Percentiles rank a stretch among this genome's conserved stretches.
These are phyloP conservation scores for Meles meles DNA, from an alignment of 2,113 vertebrate genomes.

Conservation along the genomic window DNA sequence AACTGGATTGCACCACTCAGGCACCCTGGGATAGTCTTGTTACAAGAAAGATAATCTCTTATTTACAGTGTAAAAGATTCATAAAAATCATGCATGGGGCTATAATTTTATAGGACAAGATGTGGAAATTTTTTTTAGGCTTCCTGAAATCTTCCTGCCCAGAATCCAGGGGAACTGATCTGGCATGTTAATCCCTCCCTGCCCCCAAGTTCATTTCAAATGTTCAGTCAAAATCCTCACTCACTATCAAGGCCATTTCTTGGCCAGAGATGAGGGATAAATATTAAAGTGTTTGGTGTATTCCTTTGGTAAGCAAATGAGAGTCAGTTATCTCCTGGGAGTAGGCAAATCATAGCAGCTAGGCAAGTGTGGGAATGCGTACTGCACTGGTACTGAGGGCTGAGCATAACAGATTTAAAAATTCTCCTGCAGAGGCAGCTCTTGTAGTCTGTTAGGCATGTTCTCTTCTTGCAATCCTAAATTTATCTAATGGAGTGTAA, in stretches of 20 bases:
- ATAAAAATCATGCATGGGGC: background rate
- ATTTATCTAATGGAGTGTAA: constrained; percentile 31
- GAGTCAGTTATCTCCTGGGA: constrained; percentile 33
- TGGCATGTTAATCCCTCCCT: background rate
- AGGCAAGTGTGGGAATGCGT: background rate
- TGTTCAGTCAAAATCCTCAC: constrained; percentile 22
- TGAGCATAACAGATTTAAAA: constrained; percentile 9
- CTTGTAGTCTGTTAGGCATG: background rate
- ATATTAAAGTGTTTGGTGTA: constrained; percentile 38
- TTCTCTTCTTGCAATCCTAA: background rate
- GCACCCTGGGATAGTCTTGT: background rate
- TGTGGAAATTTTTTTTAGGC: background rate
- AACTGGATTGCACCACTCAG: background rate
- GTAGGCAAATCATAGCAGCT: constrained; percentile 28
- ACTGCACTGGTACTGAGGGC: background rate
- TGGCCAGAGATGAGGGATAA: constrained; percentile 18
- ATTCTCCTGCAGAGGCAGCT: background rate
- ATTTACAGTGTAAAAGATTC: background rate
- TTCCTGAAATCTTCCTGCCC: background rate
- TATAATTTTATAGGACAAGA: background rate
- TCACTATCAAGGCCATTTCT: background rate
- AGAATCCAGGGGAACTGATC: background rate
- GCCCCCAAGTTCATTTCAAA: background rate
- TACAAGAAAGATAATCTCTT: constrained; percentile 4
- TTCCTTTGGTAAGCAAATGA: constrained; percentile 37